Base-by-base conservation (phyloP, 1,140 invertebrate genomes). In the Piezodorus guildinii region DNA sequence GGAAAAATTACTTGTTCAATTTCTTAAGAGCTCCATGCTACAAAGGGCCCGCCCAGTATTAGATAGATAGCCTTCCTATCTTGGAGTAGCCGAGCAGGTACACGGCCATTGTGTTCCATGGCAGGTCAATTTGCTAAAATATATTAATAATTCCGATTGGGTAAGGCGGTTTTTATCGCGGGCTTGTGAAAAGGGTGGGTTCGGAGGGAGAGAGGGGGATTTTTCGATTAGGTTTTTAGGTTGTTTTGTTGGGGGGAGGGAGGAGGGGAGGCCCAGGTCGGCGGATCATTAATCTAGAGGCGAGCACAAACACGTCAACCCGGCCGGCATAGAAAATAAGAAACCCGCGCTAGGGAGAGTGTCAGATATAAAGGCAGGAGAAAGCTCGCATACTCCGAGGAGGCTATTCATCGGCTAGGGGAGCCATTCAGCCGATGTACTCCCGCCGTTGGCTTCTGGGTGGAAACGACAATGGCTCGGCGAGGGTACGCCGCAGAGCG, bases 381-480 rank as follows among this genome's bases (percentile, higher is more conserved):
- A 66, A 45, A 69, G 58, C 66, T 60, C 65, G 64, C 66, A 60
- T 59, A 69, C 66, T 62, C n/a, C 51, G 64, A 49, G 46, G 39
- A 49, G 56, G 25, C 17, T 21, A 39, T 17, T 34, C 27, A 16
- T 27, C 30, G 60, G 46, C 19, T 2, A n/a, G 46, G n/a, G 46
- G 46, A 21, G 19, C 34, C 34, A 39, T 39, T 39, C 34, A 39
- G 34, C 34, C 34, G 34, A 39, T 39, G 34, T 39, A 39, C 34
- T 39, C 6, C 34, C 34, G 34, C 6, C 34, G 34, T 39, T 39
- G 61, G 44, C 61, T 44, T 39, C 49, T 59, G 60, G 60, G 65
- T 66, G 60, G 54, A 25, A 59, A 59, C 56, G 23, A 59, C 30
- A 59, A 59, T 27, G 30, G 56, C 56, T 27, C 30, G 23, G 9